Base-by-base conservation (phyloP, 2,888 invertebrate species). In the Tetragonisca angustula region DNA sequence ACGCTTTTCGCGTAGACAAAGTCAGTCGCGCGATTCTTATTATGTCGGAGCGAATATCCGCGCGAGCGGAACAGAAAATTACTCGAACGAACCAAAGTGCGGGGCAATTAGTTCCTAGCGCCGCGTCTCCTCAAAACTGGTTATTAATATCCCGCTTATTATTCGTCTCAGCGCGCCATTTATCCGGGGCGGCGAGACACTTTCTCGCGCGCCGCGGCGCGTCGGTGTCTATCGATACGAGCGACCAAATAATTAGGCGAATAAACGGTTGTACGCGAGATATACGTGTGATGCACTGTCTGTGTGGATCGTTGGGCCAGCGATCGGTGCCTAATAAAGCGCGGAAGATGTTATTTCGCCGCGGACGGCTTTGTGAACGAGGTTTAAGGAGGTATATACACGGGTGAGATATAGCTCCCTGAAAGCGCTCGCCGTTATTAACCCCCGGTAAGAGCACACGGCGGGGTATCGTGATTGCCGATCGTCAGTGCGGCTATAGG, bases 381-480 rank as follows among this genome's bases (percentile, higher is more conserved):
- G 85, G 85, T 86, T 85, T 87, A 87, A 88, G 75, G 77, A 87
- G 86, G 79, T 73, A 61, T 52, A 21, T 61, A 79, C 81, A 86
- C 84, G 79, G 81, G 84, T 90, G 89, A 91, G 90, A 91, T 92
- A 92, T 89, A 89, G 89, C 89, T 90, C 87, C 84, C 88, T 91
- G 90, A 90, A 91, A 90, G 82, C 87, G 87, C 81, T 90, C 86
- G 88, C 86, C 89, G 90, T 91, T 92, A 92, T 92, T 92, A 92
- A 91, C 88, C 90, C 88, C 87, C 88, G 82, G 83, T 80, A 83
- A 87, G 85, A 86, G 84, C 82, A 84, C 86, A 67, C 87, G 87
- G 81, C 84, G 85, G 89, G 89, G 82, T 91, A 92, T 88, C 91
- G 86, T 89, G 90, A 92, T 92, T 91, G 89, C 88, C 84, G 91